These are phyloP conservation scores for Anagrus nilaparvatae DNA, from an alignment of 1,140 invertebrate species.

Conservation along the genomic window DNA sequence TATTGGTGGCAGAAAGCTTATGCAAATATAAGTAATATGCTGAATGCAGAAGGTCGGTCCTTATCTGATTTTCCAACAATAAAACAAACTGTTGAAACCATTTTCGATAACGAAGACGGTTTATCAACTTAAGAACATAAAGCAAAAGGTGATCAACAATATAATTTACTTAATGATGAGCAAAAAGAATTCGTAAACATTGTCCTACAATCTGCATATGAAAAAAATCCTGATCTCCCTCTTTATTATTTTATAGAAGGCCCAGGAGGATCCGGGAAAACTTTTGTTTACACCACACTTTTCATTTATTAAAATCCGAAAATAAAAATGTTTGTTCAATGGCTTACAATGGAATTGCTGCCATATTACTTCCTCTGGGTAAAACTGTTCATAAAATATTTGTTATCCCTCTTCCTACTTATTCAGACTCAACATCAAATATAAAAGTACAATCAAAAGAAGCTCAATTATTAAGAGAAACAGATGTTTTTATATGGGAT, in stretches of 20 bases:
- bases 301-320: conserved; percentile 1
- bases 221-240: too few relatives aligned
- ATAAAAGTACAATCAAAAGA: conserved; percentile 25
- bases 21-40: too few relatives aligned
- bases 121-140: too few relatives aligned
- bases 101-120: too few relatives aligned
- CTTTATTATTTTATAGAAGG: conserved; percentile 12
- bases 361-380: too few relatives aligned
- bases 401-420: conserved; percentile 8
- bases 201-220: too few relatives aligned
- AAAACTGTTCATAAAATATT: conserved; percentile 19
- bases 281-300: conserved; percentile 7
- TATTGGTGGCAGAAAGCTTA: too few relatives aligned
- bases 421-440: conserved; percentile 13
- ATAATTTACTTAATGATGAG: neutral
- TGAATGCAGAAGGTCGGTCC: neutral
- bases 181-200: too few relatives aligned
- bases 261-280: conserved; percentile 14
- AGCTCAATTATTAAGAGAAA: conserved; percentile 9
- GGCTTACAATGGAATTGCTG: conserved; percentile 19
- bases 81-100: too few relatives aligned
- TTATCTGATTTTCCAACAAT: too few relatives aligned
- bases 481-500: conserved; percentile 23
- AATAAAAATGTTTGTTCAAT: conserved; percentile 3
- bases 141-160: neutral